A percentile compares a stretch with the other conserved stretches of the same genome.
Conservation (phyloP, 2,113 vertebrate genomes). For the Butorides virescens region DNA sequence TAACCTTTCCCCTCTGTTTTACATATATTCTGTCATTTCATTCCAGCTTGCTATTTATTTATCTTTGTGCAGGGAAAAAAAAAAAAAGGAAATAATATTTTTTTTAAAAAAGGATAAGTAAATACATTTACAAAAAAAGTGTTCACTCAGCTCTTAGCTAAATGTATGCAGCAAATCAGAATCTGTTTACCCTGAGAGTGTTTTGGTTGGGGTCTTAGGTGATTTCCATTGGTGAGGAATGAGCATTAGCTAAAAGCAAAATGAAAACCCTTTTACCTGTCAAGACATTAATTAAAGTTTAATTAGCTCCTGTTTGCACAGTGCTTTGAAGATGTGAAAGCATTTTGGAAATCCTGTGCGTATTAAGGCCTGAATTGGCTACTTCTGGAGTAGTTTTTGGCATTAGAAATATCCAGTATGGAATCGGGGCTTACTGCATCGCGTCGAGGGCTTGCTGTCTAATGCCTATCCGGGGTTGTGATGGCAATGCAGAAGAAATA, state of each 20-base stretch:
- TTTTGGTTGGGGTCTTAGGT: slow-evolving; percentile 15
- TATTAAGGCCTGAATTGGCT: neutral
- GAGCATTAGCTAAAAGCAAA: neutral
- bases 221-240: neutral
- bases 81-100: slow-evolving; percentile 15
- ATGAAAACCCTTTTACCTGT: neutral
- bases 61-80: neutral
- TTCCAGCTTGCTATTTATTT: slow-evolving; percentile 54
- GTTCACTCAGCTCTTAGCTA: neutral
- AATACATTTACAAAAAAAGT: slow-evolving; percentile 38
- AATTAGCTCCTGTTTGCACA: slow-evolving; percentile 27
- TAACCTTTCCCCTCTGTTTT: slow-evolving; percentile 59
- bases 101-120: neutral
- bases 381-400: slow-evolving; percentile 1
- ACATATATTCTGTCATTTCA: slow-evolving; percentile 46
- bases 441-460: rapidly evolving
- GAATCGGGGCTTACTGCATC: rapidly evolving
- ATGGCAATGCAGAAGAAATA: neutral
- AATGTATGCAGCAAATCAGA: neutral
- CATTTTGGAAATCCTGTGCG: neutral
- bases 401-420: neutral
- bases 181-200: neutral
- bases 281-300: slow-evolving; percentile 40
- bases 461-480: neutral
- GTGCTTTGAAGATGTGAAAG: slow-evolving; percentile 2